Evolutionary conservation across 2,888 invertebrate genomes (phyloP).

Genomic region (Unio delphinus): DNA sequence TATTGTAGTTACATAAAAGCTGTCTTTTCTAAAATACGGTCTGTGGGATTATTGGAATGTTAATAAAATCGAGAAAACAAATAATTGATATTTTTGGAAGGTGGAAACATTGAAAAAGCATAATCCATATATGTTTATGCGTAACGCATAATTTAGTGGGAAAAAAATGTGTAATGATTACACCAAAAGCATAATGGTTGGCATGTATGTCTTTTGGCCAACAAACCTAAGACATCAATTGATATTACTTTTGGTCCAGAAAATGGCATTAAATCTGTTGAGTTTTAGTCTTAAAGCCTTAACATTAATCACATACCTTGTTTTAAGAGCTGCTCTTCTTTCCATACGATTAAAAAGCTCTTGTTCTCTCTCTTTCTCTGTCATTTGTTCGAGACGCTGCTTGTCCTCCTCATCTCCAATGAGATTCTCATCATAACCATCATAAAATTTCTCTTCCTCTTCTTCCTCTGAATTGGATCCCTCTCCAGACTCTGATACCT

Average conservation of each 20-base stretch:
- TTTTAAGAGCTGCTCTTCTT: constrained; percentile 92
- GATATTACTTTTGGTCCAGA: neutral
- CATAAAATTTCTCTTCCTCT: constrained; percentile 86
- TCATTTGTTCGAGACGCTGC: constrained; percentile 89
- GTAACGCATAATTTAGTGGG: no score
- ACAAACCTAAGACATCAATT: neutral
- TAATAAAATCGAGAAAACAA: no score
- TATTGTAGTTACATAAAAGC: no score
- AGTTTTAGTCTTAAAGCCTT: neutral
- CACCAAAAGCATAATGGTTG: no score
- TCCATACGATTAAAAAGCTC: constrained; percentile 97
- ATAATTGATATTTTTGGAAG: no score
- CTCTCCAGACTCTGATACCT: constrained; percentile 74
- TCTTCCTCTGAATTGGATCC: constrained; percentile 78
- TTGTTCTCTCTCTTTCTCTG: constrained; percentile 96
- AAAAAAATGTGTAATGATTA: no score
- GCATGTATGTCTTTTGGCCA: no score
- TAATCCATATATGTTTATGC: no score
- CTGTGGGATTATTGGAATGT: no score
- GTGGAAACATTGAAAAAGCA: no score
- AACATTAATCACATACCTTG: constrained; percentile 75
- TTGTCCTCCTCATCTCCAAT: constrained; percentile 98
- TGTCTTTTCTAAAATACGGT: no score
- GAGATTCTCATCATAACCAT: constrained; percentile 96
- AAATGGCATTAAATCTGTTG: neutral